Evolutionary conservation across 2,797 vertebrate genomes (phyloP).

Genomic region (Falco cherrug): DNA sequence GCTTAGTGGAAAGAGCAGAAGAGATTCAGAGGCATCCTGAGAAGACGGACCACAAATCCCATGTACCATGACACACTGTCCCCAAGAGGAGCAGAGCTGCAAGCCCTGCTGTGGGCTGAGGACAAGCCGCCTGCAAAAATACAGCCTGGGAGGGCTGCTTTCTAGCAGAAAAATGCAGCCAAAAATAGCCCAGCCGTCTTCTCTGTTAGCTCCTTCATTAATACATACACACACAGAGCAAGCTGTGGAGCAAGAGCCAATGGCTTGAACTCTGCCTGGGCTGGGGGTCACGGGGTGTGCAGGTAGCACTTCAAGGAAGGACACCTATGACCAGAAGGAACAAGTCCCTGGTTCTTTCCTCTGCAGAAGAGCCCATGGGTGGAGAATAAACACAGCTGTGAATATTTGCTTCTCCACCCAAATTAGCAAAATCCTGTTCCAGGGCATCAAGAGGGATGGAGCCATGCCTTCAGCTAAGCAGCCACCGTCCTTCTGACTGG

Average conservation of each 20-base stretch:
- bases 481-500: background rate
- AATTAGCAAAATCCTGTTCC: constrained; percentile 10
- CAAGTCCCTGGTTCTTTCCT: background rate
- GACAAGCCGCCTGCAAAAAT: background rate
- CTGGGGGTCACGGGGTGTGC: fast-evolving
- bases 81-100: background rate
- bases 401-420: background rate
- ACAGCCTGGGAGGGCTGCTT: background rate
- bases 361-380: background rate
- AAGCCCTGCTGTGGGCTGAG: background rate
- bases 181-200: background rate
- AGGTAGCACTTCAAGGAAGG: background rate
- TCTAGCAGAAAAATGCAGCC: background rate
- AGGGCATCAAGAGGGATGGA: fast-evolving
- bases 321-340: background rate
- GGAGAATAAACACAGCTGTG: constrained; percentile 23
- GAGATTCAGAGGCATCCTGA: background rate
- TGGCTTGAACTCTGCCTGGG: background rate
- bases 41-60: background rate
- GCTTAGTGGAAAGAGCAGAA: background rate
- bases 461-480: background rate
- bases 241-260: background rate
- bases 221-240: fast-evolving
- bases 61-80: fast-evolving
- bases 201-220: background rate